These are phyloP conservation scores for Alethe diademata DNA, from an alignment of 2,113 vertebrate genomes.

Conservation along the genomic window DNA sequence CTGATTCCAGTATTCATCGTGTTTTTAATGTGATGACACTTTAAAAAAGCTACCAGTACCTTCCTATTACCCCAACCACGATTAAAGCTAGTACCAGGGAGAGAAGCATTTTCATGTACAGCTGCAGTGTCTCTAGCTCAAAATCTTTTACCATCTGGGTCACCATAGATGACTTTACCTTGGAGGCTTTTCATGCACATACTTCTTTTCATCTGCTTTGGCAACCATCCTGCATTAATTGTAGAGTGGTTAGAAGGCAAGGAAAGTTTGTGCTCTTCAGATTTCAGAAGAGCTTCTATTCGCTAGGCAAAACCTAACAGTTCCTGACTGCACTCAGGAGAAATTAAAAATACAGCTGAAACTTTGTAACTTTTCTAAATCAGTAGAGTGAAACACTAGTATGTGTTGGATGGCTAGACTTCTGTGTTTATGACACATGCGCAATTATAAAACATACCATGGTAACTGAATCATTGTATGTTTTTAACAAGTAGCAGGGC, in stretches of 20 bases:
- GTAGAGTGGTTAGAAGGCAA: background rate
- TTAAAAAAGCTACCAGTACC: background rate
- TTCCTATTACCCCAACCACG: background rate
- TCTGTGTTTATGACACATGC: background rate
- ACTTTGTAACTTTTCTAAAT: background rate
- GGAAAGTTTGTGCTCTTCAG: background rate
- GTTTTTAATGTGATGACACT: background rate
- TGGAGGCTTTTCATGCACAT: background rate
- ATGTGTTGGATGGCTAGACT: background rate
- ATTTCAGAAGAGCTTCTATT: background rate
- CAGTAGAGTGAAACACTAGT: background rate
- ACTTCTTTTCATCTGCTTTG: background rate
- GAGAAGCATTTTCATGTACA: background rate
- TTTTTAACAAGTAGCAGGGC: background rate
- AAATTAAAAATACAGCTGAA: background rate
- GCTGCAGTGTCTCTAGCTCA: background rate
- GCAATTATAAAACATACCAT: background rate
- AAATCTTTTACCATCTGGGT: background rate
- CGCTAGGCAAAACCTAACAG: background rate
- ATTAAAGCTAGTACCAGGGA: background rate
- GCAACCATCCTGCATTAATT: background rate
- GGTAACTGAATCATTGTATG: background rate
- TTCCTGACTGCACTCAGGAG: background rate
- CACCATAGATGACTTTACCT: background rate
- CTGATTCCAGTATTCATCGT: background rate